A percentile compares a stretch with the other conserved stretches of the same genome.
These are phyloP conservation scores for Tenthredo mesomela DNA, from an alignment of 2,888 invertebrate species.

Conservation along the genomic window DNA sequence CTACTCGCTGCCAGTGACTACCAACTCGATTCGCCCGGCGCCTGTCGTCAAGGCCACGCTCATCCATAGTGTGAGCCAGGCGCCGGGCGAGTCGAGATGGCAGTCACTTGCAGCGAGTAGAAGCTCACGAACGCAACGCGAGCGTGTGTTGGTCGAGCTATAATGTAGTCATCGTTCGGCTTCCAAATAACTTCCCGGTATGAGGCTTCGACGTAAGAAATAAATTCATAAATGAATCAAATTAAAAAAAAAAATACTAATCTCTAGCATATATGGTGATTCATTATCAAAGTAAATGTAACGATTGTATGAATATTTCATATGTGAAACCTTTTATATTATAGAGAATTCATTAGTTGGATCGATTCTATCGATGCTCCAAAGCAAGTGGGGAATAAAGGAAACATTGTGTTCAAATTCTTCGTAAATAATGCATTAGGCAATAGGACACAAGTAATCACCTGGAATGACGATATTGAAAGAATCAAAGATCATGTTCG, in stretches of 20 bases:
- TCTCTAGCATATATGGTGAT: not conserved
- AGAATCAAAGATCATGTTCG: not conserved
- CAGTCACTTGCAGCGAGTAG: too few relatives aligned
- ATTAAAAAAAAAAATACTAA: too few relatives aligned
- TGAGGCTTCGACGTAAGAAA: not conserved
- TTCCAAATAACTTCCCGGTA: too few relatives aligned
- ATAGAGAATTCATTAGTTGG: not conserved
- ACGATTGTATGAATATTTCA: not conserved
- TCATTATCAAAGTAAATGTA: not conserved
- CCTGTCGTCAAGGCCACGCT: too few relatives aligned
- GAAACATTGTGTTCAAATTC: not conserved
- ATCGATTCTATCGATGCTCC: not conserved
- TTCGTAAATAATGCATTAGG: not conserved
- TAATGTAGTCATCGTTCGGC: too few relatives aligned
- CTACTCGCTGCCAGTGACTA: too few relatives aligned
- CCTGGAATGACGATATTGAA: not conserved
- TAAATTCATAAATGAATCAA: not conserved
- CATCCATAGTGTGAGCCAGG: too few relatives aligned
- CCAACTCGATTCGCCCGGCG: too few relatives aligned
- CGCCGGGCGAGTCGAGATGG: too few relatives aligned
- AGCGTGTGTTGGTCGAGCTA: too few relatives aligned
- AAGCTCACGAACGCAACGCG: too few relatives aligned
- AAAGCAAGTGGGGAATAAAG: not conserved
- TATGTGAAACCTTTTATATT: not conserved
- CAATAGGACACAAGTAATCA: not conserved